Evolutionary conservation across 2,888 invertebrate species (phyloP), one percentile per base, ranked within the genome.

Genomic region (Biston betularia): DNA sequence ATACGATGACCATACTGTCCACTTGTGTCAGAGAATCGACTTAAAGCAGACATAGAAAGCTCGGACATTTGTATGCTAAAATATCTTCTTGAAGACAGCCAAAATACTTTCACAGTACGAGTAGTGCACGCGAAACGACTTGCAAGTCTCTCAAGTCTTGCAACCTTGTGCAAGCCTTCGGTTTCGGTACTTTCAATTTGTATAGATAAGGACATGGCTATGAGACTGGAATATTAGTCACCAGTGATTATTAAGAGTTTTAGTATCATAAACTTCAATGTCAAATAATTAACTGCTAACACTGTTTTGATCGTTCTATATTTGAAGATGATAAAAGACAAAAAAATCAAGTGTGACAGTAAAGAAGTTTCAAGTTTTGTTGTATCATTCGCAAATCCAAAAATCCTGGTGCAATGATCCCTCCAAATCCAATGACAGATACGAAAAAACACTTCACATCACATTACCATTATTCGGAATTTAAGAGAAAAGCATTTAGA

Each of bases 61-160:
- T 83, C 74, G 74, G 71, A 79, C 85, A 90, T 91, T 89, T 89
- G 87, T 91, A 92, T 93, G 89, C 88, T 88, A 92, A 91, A 89
- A 89, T 88, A 89, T 89, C 83, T 89, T 86, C 78, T 86, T 84
- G 84, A 90, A 92, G 84, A 88, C 85, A 85, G 80, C 84, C 89
- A 77, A 91, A 91, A 91, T 89, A 93, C 93, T 93, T 93, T 93
- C 93, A 92, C 92, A 85, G 82, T 85, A 86, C 85, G 81, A 77
- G 86, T 89, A 89, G 79, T 85, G 89, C 90, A 90, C 89, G 88
- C 88, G 79, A 88, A 84, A 70, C 65, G 63, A 73, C 73, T 74
- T 85, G 82, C 80, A 79, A 82, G 79, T 81, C 82, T 81, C 85
- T 82, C 83, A 85, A 80, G 79, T 81, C 81, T 81, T 85, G 84